A percentile compares a stretch with the other conserved stretches of the same genome.
These are phyloP conservation scores for Conus betulinus DNA, from an alignment of 1,140 invertebrate genomes.

Conservation along the genomic window DNA sequence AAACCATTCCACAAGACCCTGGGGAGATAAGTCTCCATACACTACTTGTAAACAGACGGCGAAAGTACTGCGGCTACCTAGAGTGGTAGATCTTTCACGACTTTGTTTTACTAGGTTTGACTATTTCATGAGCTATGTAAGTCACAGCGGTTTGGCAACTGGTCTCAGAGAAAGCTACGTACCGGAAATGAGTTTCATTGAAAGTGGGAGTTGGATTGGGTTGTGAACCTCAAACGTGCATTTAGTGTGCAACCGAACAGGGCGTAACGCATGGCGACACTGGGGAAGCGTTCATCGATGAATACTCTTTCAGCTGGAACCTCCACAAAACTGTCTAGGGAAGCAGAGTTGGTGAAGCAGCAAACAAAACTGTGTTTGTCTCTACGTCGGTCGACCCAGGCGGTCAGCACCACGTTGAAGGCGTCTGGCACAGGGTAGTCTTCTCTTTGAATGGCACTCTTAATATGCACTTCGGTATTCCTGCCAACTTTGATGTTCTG, in stretches of 20 bases:
- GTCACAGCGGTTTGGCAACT: background rate
- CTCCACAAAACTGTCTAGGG: background rate
- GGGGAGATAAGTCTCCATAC: background rate
- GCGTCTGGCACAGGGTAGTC: background rate
- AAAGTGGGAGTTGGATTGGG: background rate
- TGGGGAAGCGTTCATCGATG: background rate
- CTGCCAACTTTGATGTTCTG: background rate
- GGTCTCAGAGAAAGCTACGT: background rate
- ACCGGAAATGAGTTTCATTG: background rate
- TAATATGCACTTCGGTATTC: background rate
- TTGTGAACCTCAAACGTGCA: background rate
- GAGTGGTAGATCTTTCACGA: background rate
- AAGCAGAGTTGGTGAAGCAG: too few relatives aligned
- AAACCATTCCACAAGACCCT: slow-evolving; percentile 1
- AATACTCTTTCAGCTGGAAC: background rate
- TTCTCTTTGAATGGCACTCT: background rate
- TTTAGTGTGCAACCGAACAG: background rate
- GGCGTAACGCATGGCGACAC: background rate
- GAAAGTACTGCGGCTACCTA: background rate
- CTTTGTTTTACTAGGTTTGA: background rate
- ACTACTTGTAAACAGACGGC: background rate
- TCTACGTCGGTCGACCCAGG: background rate
- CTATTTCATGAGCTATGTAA: background rate
- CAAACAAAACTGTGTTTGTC: background rate
- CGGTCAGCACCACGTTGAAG: slow-evolving; percentile 5